Percentiles rank a stretch among this genome's conserved stretches.
These are phyloP conservation scores for Rhabdomys dilectus DNA, from an alignment of 2,113 vertebrate genomes.

Conservation along the genomic window DNA sequence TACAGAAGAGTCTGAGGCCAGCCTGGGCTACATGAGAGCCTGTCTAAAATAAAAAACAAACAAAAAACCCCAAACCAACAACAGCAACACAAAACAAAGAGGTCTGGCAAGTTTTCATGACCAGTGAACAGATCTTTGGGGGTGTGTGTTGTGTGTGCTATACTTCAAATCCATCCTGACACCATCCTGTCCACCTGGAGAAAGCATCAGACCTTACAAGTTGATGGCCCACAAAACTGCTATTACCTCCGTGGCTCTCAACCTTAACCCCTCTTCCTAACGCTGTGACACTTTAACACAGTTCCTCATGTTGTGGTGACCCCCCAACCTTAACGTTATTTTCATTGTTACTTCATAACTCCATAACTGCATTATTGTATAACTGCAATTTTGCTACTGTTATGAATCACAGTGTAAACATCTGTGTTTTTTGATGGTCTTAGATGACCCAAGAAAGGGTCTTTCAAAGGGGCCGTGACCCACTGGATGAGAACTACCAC, in stretches of 20 bases:
- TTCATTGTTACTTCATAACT: no score
- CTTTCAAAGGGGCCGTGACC: no score
- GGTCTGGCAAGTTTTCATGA: neutral
- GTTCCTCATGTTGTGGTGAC: neutral
- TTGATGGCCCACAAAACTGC: neutral
- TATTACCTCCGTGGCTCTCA: neutral
- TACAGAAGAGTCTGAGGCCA: neutral
- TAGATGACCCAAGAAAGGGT: neutral
- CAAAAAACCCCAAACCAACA: neutral
- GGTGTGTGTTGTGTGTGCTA: neutral
- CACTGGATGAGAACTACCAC: no score
- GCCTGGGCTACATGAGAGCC: neutral
- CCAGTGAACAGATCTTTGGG: neutral
- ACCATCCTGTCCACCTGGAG: neutral
- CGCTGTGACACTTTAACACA: neutral
- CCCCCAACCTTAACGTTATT: neutral
- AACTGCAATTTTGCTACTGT: neutral
- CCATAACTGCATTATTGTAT: no score
- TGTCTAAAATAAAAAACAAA: neutral
- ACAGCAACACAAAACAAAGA: neutral
- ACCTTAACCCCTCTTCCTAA: no score
- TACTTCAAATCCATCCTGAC: neutral
- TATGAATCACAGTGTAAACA: neutral
- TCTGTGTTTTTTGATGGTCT: neutral
- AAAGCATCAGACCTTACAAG: no score